phyloP scores from a whole-genome alignment of 2,797 vertebrate genomes.

The Rhabdophis nuchalis region DNA sequence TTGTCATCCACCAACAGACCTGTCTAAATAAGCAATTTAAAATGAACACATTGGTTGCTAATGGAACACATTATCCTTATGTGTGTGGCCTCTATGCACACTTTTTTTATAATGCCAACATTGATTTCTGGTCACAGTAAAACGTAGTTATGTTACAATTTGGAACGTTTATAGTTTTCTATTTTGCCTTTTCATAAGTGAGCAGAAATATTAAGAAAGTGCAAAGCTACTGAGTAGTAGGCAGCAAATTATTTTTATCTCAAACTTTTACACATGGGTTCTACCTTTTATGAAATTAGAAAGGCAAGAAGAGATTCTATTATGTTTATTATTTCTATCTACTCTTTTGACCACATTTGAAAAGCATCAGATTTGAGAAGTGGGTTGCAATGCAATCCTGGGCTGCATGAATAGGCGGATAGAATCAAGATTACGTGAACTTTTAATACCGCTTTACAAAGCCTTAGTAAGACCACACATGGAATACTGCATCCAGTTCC shows the following conservation, averaged over 20 bases:
- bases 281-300: background rate
- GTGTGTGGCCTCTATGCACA: constrained; percentile 22
- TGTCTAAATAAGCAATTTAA: constrained; percentile 31
- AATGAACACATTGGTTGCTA: constrained; percentile 35
- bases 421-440: background rate
- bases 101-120: constrained; percentile 23
- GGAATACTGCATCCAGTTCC: background rate
- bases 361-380: background rate
- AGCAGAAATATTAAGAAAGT: constrained; percentile 7
- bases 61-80: constrained; percentile 25
- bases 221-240: background rate
- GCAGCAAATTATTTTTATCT: background rate
- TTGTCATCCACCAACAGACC: constrained; percentile 28
- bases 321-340: background rate
- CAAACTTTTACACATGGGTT: background rate
- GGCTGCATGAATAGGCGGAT: background rate
- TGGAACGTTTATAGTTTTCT: background rate
- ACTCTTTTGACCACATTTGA: background rate
- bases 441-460: background rate
- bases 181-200: constrained; percentile 8
- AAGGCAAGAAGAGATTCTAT: background rate
- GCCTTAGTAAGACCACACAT: background rate
- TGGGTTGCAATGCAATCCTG: background rate
- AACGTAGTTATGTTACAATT: constrained; percentile 1
- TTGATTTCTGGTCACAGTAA: constrained; percentile 25